These are phyloP conservation scores for Zaprionus tsacasi DNA, from an alignment of 1,140 invertebrate species.

Conservation along the genomic window DNA sequence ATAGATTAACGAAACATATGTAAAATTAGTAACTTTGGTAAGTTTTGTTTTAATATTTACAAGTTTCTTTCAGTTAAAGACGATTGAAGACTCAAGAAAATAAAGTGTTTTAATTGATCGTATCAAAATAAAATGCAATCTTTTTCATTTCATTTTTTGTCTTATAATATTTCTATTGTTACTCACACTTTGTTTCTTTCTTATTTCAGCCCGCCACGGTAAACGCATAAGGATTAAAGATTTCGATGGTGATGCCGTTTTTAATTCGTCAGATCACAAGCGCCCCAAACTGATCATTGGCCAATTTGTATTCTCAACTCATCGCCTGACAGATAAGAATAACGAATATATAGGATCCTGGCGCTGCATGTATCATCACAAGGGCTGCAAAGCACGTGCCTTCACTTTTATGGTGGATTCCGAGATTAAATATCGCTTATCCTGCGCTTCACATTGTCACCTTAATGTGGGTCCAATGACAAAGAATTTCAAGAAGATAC, in stretches of 20 bases:
- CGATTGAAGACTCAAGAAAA: neutral
- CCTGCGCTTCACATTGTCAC: conserved; percentile 52
- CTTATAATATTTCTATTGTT: neutral
- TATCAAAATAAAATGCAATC: neutral
- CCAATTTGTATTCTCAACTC: conserved; percentile 42
- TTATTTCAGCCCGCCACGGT: conserved; percentile 33
- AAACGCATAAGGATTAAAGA: conserved; percentile 12
- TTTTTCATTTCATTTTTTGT: neutral
- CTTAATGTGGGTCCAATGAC: conserved; percentile 21
- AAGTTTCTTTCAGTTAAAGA: neutral
- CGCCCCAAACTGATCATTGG: conserved; percentile 57
- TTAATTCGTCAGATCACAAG: conserved; percentile 25
- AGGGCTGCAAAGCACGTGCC: conserved; percentile 58
- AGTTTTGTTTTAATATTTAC: neutral
- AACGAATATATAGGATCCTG: conserved; percentile 56
- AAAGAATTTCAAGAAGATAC: neutral
- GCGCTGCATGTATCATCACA: conserved; percentile 58
- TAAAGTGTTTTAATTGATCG: neutral
- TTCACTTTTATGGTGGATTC: conserved; percentile 44
- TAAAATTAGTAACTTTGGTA: neutral
- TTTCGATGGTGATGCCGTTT: conserved; percentile 47
- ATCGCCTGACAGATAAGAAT: conserved; percentile 32
- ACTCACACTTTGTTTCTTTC: neutral
- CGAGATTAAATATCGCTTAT: conserved; percentile 56
- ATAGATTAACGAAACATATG: conserved; percentile 1